Evolutionary conservation across 2,797 vertebrate species (phyloP), one percentile per base, ranked within the genome.

Genomic region (Sparidentex hasta): DNA sequence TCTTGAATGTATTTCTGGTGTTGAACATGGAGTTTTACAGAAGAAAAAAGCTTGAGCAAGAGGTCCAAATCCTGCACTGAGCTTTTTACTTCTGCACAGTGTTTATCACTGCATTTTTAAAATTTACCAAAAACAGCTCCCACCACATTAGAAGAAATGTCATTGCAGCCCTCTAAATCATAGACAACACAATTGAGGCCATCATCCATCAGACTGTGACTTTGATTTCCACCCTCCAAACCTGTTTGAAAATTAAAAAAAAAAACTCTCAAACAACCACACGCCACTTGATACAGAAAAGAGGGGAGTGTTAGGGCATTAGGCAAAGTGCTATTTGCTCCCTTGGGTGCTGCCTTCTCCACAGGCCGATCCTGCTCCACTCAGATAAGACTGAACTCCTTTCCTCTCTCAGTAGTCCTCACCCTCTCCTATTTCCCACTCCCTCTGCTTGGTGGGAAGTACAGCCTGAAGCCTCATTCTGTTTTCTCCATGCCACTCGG

Each of bases 381-480:
- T 88, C 80, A 67, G 90, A 94, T 93, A 93, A 93, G 89, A 41
- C 80, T 20, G 41, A 38, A 4, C 57, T 77, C 25, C 47, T 50
- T 50, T 59, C 62, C 69, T 58, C 50, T 23, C 69, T 69, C 57
- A 13, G 56, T 73, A 50, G 62, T 69, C 56, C 55, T 73, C 71
- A 29, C 56, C 51, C 57, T 63, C 69, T 63, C 71, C 41, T 48
- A 2, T 58, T 18, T 64, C 48, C 54, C 74, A 5, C 79, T 61
- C 74, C 58, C 47, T 73, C 79, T 29, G 69, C 88, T 77, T 77
- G 5, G 74, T 71, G 68, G 80, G 86, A 89, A 81, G 70, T 61
- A 54, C 84, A 87, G 90, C 91, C 90, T 23, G 64, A 56, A 87
- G 89, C 87, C 87, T 83, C 78, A 21, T 88, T 88, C 87, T 81